These are phyloP conservation scores for Crypturellus tataupa DNA, from an alignment of 2,797 vertebrate genomes.

Conservation along the genomic window DNA sequence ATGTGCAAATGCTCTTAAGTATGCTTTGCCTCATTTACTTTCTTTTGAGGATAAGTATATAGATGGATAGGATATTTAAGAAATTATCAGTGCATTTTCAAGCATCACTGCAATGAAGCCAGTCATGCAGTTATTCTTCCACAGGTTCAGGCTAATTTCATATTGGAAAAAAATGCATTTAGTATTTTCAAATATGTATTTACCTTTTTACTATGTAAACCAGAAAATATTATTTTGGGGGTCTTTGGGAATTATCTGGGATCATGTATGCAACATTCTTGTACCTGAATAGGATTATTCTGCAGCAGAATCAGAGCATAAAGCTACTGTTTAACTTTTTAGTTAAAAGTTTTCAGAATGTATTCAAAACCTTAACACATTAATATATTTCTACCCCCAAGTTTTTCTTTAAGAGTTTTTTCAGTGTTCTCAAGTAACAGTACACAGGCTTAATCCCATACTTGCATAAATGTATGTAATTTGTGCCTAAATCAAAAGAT, in stretches of 20 bases:
- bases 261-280: background rate
- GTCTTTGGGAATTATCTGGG: background rate
- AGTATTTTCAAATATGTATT: background rate
- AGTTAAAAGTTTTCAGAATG: background rate
- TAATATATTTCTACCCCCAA: background rate
- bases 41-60: background rate
- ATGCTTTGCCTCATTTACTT: background rate
- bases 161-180: background rate
- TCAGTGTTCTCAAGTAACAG: background rate
- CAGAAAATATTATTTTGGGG: background rate
- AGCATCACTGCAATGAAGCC: background rate
- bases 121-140: background rate
- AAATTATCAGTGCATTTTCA: slow-evolving; percentile 2
- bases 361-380: background rate
- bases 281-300: background rate
- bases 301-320: background rate
- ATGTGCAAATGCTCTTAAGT: background rate
- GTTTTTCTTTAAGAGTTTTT: background rate
- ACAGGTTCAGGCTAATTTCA: background rate
- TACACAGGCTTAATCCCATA: background rate
- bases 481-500: background rate
- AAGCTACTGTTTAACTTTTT: background rate
- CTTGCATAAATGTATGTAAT: background rate
- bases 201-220: background rate
- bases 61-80: background rate